Evolutionary conservation across 2,888 invertebrate species (phyloP).

Genomic region (Volucella bombylans): DNA sequence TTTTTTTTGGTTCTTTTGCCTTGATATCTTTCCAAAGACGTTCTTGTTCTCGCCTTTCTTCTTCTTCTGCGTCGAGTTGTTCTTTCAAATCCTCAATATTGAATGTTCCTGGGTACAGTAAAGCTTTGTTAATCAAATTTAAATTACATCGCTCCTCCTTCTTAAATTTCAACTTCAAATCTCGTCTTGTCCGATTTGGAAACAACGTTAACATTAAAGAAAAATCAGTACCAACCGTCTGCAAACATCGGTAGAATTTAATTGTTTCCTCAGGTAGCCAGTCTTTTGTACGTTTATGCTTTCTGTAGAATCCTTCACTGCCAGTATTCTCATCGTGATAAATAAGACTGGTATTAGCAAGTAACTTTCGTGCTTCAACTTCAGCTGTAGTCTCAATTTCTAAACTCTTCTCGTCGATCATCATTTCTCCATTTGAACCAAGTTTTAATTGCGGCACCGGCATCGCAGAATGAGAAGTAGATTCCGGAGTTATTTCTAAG

Average conservation of each 20-base stretch:
- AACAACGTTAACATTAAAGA: slow-evolving; percentile 93
- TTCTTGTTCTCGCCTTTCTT: slow-evolving; percentile 77
- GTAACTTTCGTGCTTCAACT: slow-evolving; percentile 85
- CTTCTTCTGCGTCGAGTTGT: slow-evolving; percentile 83
- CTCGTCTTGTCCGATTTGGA: slow-evolving; percentile 89
- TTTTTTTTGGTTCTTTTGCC: slow-evolving; percentile 74
- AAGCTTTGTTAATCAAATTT: slow-evolving; percentile 89
- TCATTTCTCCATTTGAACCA: slow-evolving; percentile 91
- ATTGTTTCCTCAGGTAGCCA: slow-evolving; percentile 92
- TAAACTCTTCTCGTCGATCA: slow-evolving; percentile 92
- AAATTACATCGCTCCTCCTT: slow-evolving; percentile 92
- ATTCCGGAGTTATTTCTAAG: slow-evolving; percentile 9
- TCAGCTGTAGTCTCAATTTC: slow-evolving; percentile 87
- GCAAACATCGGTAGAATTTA: slow-evolving; percentile 95
- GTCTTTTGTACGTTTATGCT: slow-evolving; percentile 87
- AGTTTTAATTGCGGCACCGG: slow-evolving; percentile 93
- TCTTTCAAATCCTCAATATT: slow-evolving; percentile 86
- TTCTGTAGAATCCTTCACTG: slow-evolving; percentile 86
- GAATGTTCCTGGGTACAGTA: slow-evolving; percentile 87
- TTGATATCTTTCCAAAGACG: slow-evolving; percentile 76
- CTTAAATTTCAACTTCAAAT: slow-evolving; percentile 96
- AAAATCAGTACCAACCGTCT: slow-evolving; percentile 96
- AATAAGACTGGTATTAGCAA: slow-evolving; percentile 86
- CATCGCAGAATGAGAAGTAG: slow-evolving; percentile 79
- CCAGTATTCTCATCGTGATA: slow-evolving; percentile 85